These are phyloP conservation scores for Trichogramma pretiosum DNA, from an alignment of 1,140 invertebrate species.

Conservation along the genomic window DNA sequence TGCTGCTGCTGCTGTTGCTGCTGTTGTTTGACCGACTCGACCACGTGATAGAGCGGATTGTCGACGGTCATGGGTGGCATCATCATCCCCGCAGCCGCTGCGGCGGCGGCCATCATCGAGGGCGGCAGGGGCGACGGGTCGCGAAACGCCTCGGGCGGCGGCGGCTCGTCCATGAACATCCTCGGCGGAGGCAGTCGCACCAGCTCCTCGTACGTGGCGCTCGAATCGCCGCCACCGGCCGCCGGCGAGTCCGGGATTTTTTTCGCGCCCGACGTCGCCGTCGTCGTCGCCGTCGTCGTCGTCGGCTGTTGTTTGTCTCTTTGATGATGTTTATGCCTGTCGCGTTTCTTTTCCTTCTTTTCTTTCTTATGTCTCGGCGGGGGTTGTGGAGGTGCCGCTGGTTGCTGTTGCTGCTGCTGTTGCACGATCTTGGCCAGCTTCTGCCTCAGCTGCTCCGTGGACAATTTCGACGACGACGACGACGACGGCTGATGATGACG, in stretches of 20 bases:
- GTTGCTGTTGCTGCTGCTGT: too few species aligned
- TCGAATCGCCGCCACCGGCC: not conserved
- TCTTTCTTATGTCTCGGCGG: not conserved
- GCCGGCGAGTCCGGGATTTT: not conserved
- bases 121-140: conserved; percentile 55
- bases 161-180: conserved; percentile 73
- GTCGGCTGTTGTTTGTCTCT: too few species aligned
- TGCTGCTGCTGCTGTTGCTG: conserved; percentile 3
- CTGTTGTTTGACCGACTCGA: conserved; percentile 53
- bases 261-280: too few species aligned
- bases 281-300: not conserved
- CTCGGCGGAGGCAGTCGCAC: conserved; percentile 69
- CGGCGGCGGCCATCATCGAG: conserved; percentile 40
- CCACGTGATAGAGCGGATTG: conserved; percentile 73
- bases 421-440: conserved; percentile 39
- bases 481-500: conserved; percentile 45
- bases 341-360: too few species aligned
- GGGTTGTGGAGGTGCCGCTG: too few species aligned
- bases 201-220: conserved; percentile 65
- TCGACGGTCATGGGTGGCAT: conserved; percentile 61
- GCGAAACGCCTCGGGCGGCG: conserved; percentile 61
- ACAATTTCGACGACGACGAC: conserved; percentile 46
- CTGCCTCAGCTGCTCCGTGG: conserved; percentile 33
- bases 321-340: too few species aligned
- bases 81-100: too few species aligned